phyloP scores from a whole-genome alignment of 2,888 invertebrate species.

The Callosobruchus maculatus region DNA sequence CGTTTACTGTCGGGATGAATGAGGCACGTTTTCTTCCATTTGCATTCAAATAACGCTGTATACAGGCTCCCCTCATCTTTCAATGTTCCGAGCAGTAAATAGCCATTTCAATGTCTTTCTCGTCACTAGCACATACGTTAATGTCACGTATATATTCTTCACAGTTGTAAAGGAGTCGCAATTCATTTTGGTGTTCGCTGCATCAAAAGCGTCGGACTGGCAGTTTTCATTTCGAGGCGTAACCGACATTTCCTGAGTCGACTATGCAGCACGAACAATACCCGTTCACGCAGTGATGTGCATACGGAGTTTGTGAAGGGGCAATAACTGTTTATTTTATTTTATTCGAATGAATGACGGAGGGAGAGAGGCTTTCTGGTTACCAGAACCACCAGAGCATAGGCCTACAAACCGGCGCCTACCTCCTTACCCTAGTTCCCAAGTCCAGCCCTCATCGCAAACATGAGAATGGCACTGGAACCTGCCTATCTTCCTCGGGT shows the following conservation, averaged over 20 bases:
- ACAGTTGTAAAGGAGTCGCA: background rate
- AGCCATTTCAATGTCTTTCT: background rate
- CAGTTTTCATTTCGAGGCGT: background rate
- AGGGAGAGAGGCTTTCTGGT: too few species aligned
- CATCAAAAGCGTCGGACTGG: background rate
- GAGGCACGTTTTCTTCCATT: background rate
- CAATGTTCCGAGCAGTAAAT: background rate
- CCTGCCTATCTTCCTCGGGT: too few species aligned
- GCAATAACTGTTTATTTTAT: background rate
- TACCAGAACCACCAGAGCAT: too few species aligned
- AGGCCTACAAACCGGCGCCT: too few species aligned
- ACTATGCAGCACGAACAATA: background rate
- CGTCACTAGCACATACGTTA: background rate
- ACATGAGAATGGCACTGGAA: too few species aligned
- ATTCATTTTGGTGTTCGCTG: background rate
- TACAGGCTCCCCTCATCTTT: background rate
- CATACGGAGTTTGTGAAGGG: background rate
- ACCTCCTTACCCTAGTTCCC: too few species aligned
- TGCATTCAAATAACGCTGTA: background rate
- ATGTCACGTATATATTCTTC: background rate
- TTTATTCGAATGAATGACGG: too few species aligned
- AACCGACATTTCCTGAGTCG: background rate
- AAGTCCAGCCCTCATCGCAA: too few species aligned
- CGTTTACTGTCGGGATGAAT: background rate
- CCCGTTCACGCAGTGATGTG: background rate